These are phyloP conservation scores for Bujurquina vittata DNA, from an alignment of 2,113 vertebrate species.

Conservation along the genomic window DNA sequence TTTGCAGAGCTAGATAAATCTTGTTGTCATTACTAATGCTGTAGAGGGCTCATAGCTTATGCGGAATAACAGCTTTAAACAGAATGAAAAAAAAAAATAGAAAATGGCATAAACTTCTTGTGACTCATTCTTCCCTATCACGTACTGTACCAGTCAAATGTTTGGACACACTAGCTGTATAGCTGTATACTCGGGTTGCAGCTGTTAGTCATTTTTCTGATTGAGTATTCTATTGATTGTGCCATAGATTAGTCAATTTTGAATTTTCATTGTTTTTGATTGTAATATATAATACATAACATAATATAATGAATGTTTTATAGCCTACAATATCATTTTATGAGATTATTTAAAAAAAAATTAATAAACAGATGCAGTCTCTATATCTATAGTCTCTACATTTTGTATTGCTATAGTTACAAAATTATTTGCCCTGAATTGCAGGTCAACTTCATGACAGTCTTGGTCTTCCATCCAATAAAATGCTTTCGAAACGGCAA, in stretches of 20 bases:
- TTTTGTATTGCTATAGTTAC: neutral
- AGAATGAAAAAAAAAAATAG: too few species aligned
- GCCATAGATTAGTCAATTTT: too few species aligned
- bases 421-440: neutral
- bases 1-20: neutral
- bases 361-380: neutral
- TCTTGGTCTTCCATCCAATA: neutral
- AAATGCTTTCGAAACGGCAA: too few species aligned
- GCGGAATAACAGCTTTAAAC: neutral
- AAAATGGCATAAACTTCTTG: neutral
- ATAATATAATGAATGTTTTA: too few species aligned
- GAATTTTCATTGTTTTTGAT: too few species aligned
- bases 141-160: too few species aligned
- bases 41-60: neutral
- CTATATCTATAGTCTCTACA: fast-evolving
- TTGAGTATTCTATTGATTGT: too few species aligned
- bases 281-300: too few species aligned
- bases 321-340: neutral
- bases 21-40: slow-evolving; percentile 17
- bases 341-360: neutral
- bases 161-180: too few species aligned
- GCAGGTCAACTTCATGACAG: neutral
- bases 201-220: too few species aligned
- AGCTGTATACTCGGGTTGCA: too few species aligned
- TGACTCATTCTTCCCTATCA: neutral